Percentiles rank a stretch among this genome's conserved stretches.
Conservation (phyloP, 2,888 invertebrate species). For the Leptinotarsa haldemani region DNA sequence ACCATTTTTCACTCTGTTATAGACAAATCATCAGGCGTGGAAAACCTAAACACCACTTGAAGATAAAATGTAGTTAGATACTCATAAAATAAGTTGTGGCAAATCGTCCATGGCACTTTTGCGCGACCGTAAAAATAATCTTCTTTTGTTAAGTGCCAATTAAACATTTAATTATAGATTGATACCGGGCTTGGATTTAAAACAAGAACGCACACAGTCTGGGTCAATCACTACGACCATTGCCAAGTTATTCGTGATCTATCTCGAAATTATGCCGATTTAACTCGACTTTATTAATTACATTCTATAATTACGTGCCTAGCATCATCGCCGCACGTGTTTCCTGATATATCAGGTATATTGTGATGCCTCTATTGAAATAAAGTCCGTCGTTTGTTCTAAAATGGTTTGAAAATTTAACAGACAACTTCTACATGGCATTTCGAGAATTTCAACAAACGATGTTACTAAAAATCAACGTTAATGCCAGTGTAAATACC, state of each 20-base stretch:
- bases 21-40: background rate
- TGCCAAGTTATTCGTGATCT: conserved; percentile 58
- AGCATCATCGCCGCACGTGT: conserved; percentile 21
- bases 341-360: background rate
- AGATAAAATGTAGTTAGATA: background rate
- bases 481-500: no score
- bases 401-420: no score
- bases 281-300: conserved; percentile 42
- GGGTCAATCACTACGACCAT: conserved; percentile 54
- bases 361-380: background rate
- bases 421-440: no score
- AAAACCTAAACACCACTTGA: conserved; percentile 5
- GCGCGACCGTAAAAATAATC: conserved; percentile 32
- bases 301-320: conserved; percentile 44
- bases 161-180: conserved; percentile 59
- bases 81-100: conserved; percentile 12
- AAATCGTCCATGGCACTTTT: conserved; percentile 22
- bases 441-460: no score
- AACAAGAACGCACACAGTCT: conserved; percentile 45
- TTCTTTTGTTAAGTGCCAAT: conserved; percentile 56
- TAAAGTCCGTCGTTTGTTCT: no score
- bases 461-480: no score
- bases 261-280: conserved; percentile 49
- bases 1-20: background rate
- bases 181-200: conserved; percentile 49